These are phyloP conservation scores for Anoplolepis gracilipes DNA, from an alignment of 1,140 invertebrate genomes.

Conservation along the genomic window DNA sequence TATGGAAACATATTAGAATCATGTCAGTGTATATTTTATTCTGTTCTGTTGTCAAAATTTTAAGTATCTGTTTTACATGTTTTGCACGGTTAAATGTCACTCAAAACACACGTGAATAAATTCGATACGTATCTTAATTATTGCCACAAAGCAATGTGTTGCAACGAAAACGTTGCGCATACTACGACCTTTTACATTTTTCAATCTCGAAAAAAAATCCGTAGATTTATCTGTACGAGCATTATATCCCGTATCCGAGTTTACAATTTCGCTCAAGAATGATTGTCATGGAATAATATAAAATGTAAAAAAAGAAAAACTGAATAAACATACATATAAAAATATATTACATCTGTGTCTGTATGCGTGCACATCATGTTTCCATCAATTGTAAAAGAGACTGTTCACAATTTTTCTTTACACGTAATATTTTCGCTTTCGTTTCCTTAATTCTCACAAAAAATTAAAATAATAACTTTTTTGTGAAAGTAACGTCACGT, in stretches of 20 bases:
- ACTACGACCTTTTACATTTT: slow-evolving; percentile 43
- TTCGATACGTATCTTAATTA: slow-evolving; percentile 37
- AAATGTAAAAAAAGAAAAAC: neutral
- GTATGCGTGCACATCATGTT: no score
- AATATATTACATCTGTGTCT: no score
- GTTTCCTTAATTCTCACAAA: neutral
- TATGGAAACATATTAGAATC: neutral
- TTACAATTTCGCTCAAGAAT: slow-evolving; percentile 21
- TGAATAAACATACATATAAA: neutral
- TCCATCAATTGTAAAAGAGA: neutral
- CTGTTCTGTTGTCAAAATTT: neutral
- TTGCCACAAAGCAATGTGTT: slow-evolving; percentile 10
- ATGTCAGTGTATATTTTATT: neutral
- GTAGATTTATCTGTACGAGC: neutral
- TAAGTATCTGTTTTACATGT: neutral
- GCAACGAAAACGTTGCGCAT: neutral
- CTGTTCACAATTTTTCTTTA: neutral
- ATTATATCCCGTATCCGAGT: neutral
- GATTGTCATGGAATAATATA: neutral
- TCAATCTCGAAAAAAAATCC: slow-evolving; percentile 50
- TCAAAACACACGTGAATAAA: neutral
- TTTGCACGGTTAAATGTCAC: neutral
- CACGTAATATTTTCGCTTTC: neutral
- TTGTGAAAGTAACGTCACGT: neutral
- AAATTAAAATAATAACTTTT: neutral